A percentile compares a stretch with the other conserved stretches of the same genome.
Conservation (phyloP, 2,888 invertebrate species). For the Xanthia icteritia region DNA sequence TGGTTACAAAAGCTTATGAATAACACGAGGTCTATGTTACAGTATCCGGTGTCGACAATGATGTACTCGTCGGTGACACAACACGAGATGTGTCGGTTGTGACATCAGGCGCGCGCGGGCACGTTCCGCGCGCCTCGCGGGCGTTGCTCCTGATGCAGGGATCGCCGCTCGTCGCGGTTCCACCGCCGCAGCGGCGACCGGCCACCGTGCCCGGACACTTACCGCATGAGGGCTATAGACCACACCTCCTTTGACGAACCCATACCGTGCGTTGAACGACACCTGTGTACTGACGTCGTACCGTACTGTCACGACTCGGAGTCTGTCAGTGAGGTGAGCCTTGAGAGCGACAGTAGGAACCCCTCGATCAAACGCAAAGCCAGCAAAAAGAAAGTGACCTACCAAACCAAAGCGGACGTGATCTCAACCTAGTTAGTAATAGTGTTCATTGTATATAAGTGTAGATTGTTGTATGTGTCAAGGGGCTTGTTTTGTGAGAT, state of each 20-base stretch:
- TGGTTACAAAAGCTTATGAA: conserved; percentile 32
- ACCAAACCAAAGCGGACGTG: conserved; percentile 85
- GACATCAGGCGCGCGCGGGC: conserved; percentile 90
- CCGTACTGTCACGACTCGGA: conserved; percentile 82
- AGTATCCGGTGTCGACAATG: conserved; percentile 90
- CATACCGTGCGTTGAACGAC: conserved; percentile 80
- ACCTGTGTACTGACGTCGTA: conserved; percentile 75
- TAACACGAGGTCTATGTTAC: conserved; percentile 68
- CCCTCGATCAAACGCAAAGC: conserved; percentile 79
- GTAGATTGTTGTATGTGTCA: conserved; percentile 48
- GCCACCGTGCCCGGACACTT: conserved; percentile 72
- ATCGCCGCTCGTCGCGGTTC: conserved; percentile 80
- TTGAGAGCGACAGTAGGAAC: conserved; percentile 85
- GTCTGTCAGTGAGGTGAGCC: conserved; percentile 84
- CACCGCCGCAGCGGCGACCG: conserved; percentile 76
- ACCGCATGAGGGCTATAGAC: conserved; percentile 80
- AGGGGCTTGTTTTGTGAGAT: conserved; percentile 29
- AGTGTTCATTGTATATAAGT: conserved; percentile 50
- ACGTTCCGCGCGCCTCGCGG: conserved; percentile 81
- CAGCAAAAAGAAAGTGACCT: conserved; percentile 83
- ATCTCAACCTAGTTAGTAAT: conserved; percentile 73
- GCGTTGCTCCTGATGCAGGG: conserved; percentile 86
- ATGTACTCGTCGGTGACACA: conserved; percentile 92
- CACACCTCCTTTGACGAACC: conserved; percentile 81
- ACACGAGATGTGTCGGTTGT: conserved; percentile 93